Conservation (phyloP, 2,113 vertebrate species). For the Eptesicus fuscus region DNA sequence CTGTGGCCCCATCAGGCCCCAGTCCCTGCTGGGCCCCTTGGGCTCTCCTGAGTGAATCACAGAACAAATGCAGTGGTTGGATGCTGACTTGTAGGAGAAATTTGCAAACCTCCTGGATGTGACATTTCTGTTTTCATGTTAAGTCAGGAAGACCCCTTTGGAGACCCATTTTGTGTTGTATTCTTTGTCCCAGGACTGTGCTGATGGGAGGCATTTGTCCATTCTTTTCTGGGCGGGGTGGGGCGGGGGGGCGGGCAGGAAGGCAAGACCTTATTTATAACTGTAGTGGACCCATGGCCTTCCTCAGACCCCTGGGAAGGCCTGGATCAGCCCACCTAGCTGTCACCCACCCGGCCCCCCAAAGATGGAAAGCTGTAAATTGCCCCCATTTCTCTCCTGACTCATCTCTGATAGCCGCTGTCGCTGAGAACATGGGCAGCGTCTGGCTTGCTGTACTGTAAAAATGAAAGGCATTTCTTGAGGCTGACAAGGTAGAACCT, state of each 20-base stretch:
- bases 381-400: not conserved
- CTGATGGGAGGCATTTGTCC: not conserved
- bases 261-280: not conserved
- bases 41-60: not conserved
- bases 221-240: not conserved
- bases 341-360: not conserved
- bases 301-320: not conserved
- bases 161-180: not conserved
- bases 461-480: not conserved
- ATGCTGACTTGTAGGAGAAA: not conserved
- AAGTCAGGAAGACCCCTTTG: not conserved
- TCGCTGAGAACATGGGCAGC: not conserved
- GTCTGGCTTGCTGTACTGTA: slow-evolving; percentile 54
- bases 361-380: slow-evolving; percentile 45
- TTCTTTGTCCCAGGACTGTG: not conserved
- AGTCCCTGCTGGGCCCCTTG: not conserved
- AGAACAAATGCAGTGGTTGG: not conserved
- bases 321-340: not conserved
- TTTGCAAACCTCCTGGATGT: not conserved
- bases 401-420: not conserved
- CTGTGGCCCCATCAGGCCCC: not conserved
- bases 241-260: not conserved
- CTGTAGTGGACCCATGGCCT: not conserved
- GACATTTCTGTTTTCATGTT: not conserved
- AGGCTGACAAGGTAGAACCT: not conserved